Evolutionary conservation across 2,113 vertebrate genomes (phyloP), one percentile per base, ranked within the genome.

Genomic region (Strigops habroptila): DNA sequence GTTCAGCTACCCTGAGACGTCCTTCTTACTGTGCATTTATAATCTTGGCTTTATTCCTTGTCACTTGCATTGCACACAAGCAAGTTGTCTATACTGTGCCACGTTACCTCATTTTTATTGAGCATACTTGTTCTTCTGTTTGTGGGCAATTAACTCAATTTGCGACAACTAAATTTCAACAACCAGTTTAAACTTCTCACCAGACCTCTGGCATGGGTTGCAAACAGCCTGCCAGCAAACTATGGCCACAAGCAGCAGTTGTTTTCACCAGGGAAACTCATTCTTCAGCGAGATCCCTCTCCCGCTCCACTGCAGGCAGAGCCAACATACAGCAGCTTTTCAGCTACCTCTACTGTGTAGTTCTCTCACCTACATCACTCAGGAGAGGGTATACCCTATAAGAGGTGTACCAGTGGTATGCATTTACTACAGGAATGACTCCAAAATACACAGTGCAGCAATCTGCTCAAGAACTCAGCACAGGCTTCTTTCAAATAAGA

Each of bases 141-240:
- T 81, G 89, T 14, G 53, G 64, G 71, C 82, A 95, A 92, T 92
- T 96, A 95, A 91, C 85, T 91, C 87, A 64, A 90, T 90, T 94
- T 95, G 85, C 1, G 15, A 95, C 82, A 91, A 96, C 70, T 71
- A 73, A 78, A 57, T 88, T 93, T 96, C 94, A 89, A 71, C 85
- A 93, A 85, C 51, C 63, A 89, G 92, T 53, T 94, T 82, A 94
- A 86, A 92, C 52, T 92, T 51, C 85, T 94, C 89, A 62, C 86
- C 86, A 90, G 81, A 37, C 62, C 93, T 93, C 33, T 95, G 92
- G 90, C 88, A 81, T 27, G 52, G 59, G 41, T 57, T 90, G 71
- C 67, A 93, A 95, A 87, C 89, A 91, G 81, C 57, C 68, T 96
- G 92, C 88, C 88, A 96, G 81, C 67, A 92, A 88, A 79, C 82